Percentiles rank a stretch among this genome's conserved stretches.
phyloP scores from a whole-genome alignment of 2,113 vertebrate genomes.

The Mellivora capensis region DNA sequence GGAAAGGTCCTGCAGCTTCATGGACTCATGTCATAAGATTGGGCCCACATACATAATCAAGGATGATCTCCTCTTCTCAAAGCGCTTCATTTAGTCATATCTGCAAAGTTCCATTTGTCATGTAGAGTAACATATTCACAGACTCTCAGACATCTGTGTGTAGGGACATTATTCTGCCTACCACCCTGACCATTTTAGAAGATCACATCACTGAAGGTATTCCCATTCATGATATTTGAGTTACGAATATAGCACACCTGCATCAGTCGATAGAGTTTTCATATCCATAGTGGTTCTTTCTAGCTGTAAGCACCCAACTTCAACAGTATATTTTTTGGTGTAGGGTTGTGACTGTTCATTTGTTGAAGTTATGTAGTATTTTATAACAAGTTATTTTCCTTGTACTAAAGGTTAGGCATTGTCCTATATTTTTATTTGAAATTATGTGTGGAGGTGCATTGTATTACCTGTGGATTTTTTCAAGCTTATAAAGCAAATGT shows the following conservation, averaged over 20 bases:
- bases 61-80: background rate
- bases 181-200: background rate
- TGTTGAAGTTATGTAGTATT: background rate
- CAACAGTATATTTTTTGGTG: background rate
- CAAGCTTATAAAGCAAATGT: background rate
- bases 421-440: slow-evolving; percentile 18
- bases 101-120: background rate
- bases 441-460: background rate
- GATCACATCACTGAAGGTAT: background rate
- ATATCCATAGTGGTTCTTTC: background rate
- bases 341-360: background rate
- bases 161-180: background rate
- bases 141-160: background rate
- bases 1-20: background rate
- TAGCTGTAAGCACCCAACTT: background rate
- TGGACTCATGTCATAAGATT: background rate
- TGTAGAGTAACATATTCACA: background rate
- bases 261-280: background rate
- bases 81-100: background rate
- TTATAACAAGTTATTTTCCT: background rate
- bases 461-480: background rate
- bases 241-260: background rate
- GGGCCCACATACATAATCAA: background rate
- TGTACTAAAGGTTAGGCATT: background rate
- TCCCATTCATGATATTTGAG: background rate